Conservation (phyloP, 2,113 vertebrate species). For the Zapornia atra region DNA sequence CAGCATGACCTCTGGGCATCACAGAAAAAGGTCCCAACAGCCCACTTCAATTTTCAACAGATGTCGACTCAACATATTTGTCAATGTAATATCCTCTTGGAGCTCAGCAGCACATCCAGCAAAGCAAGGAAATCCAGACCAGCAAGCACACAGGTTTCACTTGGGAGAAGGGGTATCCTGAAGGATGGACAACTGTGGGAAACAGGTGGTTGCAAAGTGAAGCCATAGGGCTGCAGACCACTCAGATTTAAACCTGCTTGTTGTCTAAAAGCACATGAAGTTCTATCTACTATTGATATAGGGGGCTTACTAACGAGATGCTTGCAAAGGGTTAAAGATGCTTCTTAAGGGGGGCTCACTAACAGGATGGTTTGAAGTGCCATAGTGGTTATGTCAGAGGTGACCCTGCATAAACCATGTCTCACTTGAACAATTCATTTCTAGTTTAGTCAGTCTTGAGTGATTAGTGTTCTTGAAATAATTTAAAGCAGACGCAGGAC, state of each 20-base stretch:
- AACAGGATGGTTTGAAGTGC: too few relatives aligned
- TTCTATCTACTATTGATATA: too few relatives aligned
- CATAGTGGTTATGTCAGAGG: too few relatives aligned
- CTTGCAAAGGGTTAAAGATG: too few relatives aligned
- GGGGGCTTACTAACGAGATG: too few relatives aligned
- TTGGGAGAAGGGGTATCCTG: not conserved
- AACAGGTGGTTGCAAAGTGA: not conserved
- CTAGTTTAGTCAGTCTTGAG: too few relatives aligned
- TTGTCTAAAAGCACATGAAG: not conserved
- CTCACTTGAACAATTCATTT: too few relatives aligned
- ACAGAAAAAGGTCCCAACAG: conserved; percentile 24
- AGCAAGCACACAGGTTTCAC: not conserved
- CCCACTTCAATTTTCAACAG: conserved; percentile 39
- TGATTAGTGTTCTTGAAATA: too few relatives aligned
- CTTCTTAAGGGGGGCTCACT: too few relatives aligned
- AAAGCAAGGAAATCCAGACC: not conserved
- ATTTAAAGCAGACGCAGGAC: too few relatives aligned
- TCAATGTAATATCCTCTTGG: conserved; percentile 40
- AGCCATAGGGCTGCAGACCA: not conserved
- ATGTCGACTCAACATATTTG: conserved; percentile 22
- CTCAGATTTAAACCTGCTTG: not conserved
- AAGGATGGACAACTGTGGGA: not conserved
- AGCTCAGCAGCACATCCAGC: not conserved
- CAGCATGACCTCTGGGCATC: not conserved
- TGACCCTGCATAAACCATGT: too few relatives aligned